A percentile compares a stretch with the other conserved stretches of the same genome.
Evolutionary conservation across 2,113 vertebrate species (phyloP).

Genomic region (Craseonycteris thonglongyai): DNA sequence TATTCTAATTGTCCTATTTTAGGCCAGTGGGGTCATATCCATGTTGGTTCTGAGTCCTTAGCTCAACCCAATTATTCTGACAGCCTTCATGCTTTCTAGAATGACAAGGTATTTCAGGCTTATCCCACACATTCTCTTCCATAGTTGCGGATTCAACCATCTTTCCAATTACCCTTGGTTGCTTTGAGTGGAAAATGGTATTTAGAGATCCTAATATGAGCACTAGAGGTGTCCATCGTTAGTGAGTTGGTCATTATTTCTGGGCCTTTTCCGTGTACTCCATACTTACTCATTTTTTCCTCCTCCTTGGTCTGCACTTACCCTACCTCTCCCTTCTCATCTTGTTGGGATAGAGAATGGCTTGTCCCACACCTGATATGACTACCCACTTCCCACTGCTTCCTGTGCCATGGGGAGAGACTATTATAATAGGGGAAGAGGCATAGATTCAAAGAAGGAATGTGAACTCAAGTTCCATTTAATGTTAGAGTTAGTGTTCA

Average conservation of each 20-base stretch:
- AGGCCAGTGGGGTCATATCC: background rate
- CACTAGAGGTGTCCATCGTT: too few species aligned
- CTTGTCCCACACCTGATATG: background rate
- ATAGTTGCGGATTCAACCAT: background rate
- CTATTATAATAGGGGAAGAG: background rate
- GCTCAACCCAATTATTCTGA: too few species aligned
- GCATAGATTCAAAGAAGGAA: background rate
- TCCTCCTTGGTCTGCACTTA: background rate
- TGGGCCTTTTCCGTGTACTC: background rate
- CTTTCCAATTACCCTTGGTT: background rate
- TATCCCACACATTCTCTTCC: background rate
- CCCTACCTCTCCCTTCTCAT: background rate
- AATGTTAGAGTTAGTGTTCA: background rate
- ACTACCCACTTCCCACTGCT: background rate
- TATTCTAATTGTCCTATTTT: background rate
- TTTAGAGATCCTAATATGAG: too few species aligned
- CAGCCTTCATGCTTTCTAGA: background rate
- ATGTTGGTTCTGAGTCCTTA: background rate
- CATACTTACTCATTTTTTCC: background rate
- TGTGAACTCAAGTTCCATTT: background rate
- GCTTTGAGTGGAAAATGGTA: too few species aligned
- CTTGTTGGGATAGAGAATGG: background rate
- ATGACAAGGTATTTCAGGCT: background rate
- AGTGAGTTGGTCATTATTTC: too few species aligned
- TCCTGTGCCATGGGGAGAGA: background rate